A percentile compares a stretch with the other conserved stretches of the same genome.
Conservation (phyloP, 2,888 invertebrate species). For the Macrophya alboannulata region DNA sequence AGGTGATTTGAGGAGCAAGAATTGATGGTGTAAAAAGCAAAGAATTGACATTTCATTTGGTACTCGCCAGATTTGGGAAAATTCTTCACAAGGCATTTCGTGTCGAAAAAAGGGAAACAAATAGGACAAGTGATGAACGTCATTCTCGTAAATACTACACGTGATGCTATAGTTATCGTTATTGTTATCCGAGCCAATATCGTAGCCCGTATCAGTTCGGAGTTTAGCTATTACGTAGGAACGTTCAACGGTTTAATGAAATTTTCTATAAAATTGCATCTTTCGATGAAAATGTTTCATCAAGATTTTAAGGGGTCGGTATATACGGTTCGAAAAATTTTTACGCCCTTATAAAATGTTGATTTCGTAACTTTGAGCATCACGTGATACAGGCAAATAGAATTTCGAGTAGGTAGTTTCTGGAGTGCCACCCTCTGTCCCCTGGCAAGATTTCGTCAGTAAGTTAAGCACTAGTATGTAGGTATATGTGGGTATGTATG, state of each 20-base stretch:
- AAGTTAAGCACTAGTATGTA: conserved; percentile 13
- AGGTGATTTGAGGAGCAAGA: neutral
- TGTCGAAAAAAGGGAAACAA: neutral
- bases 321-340: neutral
- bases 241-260: neutral
- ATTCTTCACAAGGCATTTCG: neutral
- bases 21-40: neutral
- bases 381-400: conserved; percentile 18
- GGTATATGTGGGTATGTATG: neutral
- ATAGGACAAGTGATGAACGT: neutral
- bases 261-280: neutral
- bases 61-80: neutral
- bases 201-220: neutral
- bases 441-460: conserved; percentile 8
- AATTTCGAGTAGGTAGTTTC: conserved; percentile 18
- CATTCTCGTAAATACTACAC: neutral
- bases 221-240: neutral
- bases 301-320: neutral
- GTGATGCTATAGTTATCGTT: neutral
- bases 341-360: conserved; percentile 20
- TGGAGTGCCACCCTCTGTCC: neutral
- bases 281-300: conserved; percentile 7
- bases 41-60: neutral
- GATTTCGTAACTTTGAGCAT: conserved; percentile 27
- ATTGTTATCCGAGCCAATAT: neutral